Base-by-base conservation (phyloP, 2,888 invertebrate species). In the Autographa gamma region DNA sequence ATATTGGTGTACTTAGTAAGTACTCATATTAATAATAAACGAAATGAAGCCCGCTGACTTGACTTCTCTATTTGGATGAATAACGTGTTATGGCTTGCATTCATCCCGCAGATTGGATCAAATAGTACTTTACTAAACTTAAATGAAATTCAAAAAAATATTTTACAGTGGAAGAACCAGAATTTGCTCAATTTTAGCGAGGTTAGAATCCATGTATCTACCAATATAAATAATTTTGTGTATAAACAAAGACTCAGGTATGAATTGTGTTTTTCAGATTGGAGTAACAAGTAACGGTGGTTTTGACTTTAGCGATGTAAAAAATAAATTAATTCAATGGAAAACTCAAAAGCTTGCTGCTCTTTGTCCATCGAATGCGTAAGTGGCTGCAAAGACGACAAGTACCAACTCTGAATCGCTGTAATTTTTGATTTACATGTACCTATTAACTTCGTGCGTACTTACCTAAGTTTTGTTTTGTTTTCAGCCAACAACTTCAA, bases 251-350 rank as follows among this genome's bases (percentile, higher is more conserved):
- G 0, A n/a, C 6, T 61, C 61, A 73, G 9, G 32, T 19, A 9
- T 59, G 31, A 48, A n/a, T 0, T 64, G 8, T 64, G 25, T 54
- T 79, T 88, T 79, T 18, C 82, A 95, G 95, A 87, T 92, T 58
- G 93, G 93, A 31, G 93, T 90, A 31, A 84, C 91, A 14, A 85
- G 92, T 43, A 94, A 94, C 69, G 95, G 95, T 34, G 90, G 94
- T 38, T 94, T 95, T 83, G 95, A 95, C 82, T 89, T 95, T 60
- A 91, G 88, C 77, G 93, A 95, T 68, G 93, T 95, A 1, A 95
- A 95, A 88, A 95, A 94, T 78, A 95, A 95, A 91, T 87, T 95
- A 78, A 73, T 95, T 32, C 95, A 95, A 87, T 95, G 95, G 95
- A 95, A 95, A 90, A 89, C 90, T 8, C 94, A 95, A 83, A 95